Evolutionary conservation across 2,113 vertebrate genomes (phyloP), one percentile per base, ranked within the genome.

Genomic region (Sisor rabdophorus): DNA sequence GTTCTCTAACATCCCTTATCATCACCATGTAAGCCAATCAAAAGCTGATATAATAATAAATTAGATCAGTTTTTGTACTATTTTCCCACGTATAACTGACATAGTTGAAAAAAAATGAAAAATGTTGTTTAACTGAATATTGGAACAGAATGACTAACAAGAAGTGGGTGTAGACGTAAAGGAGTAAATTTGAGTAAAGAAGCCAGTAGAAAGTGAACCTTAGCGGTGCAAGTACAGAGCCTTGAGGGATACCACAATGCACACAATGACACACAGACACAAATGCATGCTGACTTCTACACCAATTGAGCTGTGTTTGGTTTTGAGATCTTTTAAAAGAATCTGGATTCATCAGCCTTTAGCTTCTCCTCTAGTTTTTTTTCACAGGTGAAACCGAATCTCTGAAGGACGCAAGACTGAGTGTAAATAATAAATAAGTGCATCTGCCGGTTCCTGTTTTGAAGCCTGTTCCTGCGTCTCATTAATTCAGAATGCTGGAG

Each of bases 341-440:
- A 11, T 1, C 3, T 1, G 24, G 9, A 2, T 28, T 52, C 1
- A 17, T 26, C n/a, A 15, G 9, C 53, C 40, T 8, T 44, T 9
- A 44, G 40, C 10, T 44, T 44, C 40, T 44, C 40, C 40, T 44
- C 8, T 44, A 10, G 1, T 2, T n/a, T n/a, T 55, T 20, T 2
- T 32, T 32, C 9, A 26, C 7, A 20, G 1, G 47, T 52, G 65
- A 22, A 47, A 47, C 47, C 20, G 36, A 13, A 24, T 47, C 77
- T 72, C 64, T 79, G 65, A 81, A 75, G 79, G 69, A 79, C 50
- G 63, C 70, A 67, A 64, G 77, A 74, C 83, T 73, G 69, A 22
- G 67, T 60, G 77, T 85, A 85, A 85, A 85, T 85, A 83, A 83
- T 83, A 80, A 79, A 85, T 83, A 76, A 81, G 81, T 61, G 77